Percentiles rank a stretch among this genome's conserved stretches.
Conservation (phyloP, 2,797 vertebrate genomes). For the Gymnopithys bicolor region DNA sequence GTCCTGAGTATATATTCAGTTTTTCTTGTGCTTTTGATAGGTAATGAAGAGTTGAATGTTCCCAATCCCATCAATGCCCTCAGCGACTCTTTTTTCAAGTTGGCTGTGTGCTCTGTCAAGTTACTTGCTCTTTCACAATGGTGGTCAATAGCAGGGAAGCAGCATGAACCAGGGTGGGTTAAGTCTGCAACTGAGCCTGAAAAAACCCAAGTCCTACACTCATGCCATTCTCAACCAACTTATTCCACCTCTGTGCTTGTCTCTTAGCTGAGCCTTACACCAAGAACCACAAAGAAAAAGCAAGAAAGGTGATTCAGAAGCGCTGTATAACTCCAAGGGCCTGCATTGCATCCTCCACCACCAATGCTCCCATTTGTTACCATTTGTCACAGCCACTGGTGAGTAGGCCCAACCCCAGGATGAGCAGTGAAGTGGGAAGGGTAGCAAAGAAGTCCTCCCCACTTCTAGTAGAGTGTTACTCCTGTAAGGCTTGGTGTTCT, state of each 20-base stretch:
- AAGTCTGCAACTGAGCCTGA: not conserved
- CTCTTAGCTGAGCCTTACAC: not conserved
- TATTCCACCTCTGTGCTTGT: not conserved
- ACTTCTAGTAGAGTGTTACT: not conserved
- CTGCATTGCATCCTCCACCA: not conserved
- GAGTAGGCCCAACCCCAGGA: not conserved
- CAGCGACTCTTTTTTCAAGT: rapidly evolving
- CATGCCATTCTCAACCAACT: rapidly evolving
- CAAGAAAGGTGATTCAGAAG: not conserved
- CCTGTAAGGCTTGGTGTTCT: not conserved
- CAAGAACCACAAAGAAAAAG: not conserved
- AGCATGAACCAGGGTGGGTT: not conserved
- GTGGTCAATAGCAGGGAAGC: not conserved
- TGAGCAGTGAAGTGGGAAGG: not conserved
- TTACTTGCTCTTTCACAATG: not conserved
- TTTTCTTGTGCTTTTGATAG: not conserved
- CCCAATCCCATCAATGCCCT: not conserved
- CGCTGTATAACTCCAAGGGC: not conserved
- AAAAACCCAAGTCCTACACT: not conserved
- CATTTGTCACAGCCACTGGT: not conserved
- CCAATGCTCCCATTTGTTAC: not conserved
- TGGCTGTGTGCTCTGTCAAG: not conserved
- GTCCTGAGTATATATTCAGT: not conserved
- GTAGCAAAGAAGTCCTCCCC: not conserved
- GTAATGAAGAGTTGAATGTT: not conserved